Evolutionary conservation across 2,113 vertebrate genomes (phyloP).

Genomic region (Balaeniceps rex): DNA sequence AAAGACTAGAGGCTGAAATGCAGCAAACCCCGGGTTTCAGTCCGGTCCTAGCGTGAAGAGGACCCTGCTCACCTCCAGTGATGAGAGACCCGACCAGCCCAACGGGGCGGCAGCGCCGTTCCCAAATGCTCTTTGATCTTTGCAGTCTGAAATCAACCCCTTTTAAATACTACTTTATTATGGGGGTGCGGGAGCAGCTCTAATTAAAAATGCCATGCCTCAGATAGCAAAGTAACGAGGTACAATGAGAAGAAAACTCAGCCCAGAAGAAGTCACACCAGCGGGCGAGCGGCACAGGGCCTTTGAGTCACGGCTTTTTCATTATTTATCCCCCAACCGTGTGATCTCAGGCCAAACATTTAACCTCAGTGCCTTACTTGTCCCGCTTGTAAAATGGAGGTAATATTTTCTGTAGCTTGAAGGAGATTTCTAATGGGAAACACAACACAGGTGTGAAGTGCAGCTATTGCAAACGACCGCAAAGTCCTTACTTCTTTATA

Average conservation of each 20-base stretch:
- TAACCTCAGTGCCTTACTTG: neutral
- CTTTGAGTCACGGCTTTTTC: neutral
- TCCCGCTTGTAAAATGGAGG: neutral
- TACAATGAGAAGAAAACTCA: neutral
- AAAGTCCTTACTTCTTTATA: neutral
- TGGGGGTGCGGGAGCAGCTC: neutral
- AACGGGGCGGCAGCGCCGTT: accelerated
- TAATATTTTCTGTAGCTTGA: neutral
- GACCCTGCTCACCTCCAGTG: neutral
- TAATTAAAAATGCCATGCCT: neutral
- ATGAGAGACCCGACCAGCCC: neutral
- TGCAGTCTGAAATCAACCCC: neutral
- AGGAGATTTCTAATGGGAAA: neutral
- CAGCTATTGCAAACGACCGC: neutral
- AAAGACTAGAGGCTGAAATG: neutral
- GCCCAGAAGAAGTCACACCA: neutral
- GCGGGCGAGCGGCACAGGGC: neutral
- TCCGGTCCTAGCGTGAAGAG: neutral
- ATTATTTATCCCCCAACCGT: neutral
- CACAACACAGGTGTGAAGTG: neutral
- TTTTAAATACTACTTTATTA: neutral
- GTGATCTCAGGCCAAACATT: neutral
- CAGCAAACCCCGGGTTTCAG: neutral
- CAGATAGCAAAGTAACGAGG: neutral
- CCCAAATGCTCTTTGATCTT: neutral